A percentile compares a stretch with the other conserved stretches of the same genome.
phyloP scores from a whole-genome alignment of 2,113 vertebrate genomes.

The Atherinomorus stipes region DNA sequence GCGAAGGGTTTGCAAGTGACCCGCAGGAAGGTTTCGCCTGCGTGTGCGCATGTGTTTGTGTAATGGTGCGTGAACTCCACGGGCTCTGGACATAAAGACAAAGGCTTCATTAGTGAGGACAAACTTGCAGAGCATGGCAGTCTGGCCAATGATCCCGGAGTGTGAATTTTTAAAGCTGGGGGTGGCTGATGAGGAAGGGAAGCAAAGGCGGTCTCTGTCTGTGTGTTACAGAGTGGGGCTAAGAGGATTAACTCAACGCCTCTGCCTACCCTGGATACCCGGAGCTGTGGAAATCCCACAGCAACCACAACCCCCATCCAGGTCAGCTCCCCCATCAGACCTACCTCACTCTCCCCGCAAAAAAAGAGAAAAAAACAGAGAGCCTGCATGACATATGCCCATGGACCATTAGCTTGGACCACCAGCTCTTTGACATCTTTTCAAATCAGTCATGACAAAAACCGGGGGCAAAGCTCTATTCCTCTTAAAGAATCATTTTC shows the following conservation, averaged over 20 bases:
- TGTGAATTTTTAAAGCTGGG: constrained; percentile 59
- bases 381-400: constrained; percentile 23
- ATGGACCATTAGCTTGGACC: constrained; percentile 48
- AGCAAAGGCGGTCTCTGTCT: constrained; percentile 68
- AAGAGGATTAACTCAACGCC: constrained; percentile 82
- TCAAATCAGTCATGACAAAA: constrained; percentile 46
- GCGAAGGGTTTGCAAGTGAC: not conserved
- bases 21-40: constrained; percentile 11
- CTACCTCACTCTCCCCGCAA: constrained; percentile 44
- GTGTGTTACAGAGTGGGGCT: constrained; percentile 77
- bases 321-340: constrained; percentile 27
- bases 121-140: constrained; percentile 28
- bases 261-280: constrained; percentile 77
- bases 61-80: not conserved
- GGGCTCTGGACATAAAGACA: constrained; percentile 24
- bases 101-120: not conserved
- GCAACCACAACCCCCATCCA: constrained; percentile 64
- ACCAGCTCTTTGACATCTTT: constrained; percentile 29
- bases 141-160: constrained; percentile 51
- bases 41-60: not conserved
- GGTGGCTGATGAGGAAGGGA: constrained; percentile 62
- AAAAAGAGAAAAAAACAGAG: constrained; percentile 38
- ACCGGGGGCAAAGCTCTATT: constrained; percentile 14
- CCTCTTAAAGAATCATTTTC: no score
- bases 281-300: constrained; percentile 79